Evolutionary conservation across 2,888 invertebrate species (phyloP).

Genomic region (Limnephilus rhombicus): DNA sequence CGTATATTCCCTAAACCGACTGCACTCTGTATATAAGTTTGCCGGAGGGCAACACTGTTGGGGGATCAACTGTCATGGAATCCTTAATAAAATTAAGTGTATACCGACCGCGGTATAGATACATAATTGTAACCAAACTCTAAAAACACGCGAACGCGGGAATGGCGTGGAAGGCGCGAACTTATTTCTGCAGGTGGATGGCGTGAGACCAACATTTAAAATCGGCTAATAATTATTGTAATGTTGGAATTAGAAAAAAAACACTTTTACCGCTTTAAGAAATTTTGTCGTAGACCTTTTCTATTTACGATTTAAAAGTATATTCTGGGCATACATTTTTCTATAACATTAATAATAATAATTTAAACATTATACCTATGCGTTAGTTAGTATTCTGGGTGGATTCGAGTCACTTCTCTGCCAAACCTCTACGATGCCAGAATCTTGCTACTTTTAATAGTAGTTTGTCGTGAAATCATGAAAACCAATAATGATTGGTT

Average conservation of each 20-base stretch:
- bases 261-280: not conserved
- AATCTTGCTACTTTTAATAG: not conserved
- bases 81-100: not conserved
- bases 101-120: not conserved
- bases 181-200: not conserved
- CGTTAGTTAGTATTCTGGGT: no score
- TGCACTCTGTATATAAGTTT: no score
- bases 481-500: not conserved
- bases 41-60: no score
- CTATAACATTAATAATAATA: no score
- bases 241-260: not conserved
- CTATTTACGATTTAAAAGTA: no score
- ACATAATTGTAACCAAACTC: not conserved
- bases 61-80: not conserved
- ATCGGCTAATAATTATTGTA: not conserved
- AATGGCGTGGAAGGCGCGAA: not conserved
- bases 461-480: slow-evolving; percentile 17
- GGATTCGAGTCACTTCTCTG: not conserved
- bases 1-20: no score
- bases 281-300: not conserved
- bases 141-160: not conserved
- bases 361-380: no score
- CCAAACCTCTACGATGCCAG: not conserved
- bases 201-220: not conserved
- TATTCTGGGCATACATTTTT: no score